Conservation (phyloP, 1,140 invertebrate species). For the Ceratina japonica region DNA sequence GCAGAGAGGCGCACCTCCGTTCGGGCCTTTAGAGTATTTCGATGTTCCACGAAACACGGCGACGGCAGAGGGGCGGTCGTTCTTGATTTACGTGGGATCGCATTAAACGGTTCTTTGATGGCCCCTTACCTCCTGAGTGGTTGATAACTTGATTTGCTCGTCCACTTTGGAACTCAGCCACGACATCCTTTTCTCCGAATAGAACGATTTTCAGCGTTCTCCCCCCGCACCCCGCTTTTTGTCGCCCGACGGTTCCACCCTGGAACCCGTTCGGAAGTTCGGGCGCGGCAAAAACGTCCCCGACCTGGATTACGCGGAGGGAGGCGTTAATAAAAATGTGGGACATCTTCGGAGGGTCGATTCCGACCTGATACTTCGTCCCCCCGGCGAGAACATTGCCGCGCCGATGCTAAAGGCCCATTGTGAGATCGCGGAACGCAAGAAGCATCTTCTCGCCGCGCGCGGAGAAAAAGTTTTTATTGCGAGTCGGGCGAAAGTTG, state of each 20-base stretch:
- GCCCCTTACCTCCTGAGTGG: conserved; percentile 68
- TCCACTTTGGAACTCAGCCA: conserved; percentile 69
- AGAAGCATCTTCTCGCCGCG: no score
- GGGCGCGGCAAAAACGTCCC: background rate
- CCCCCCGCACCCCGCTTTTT: background rate
- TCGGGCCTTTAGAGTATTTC: conserved; percentile 59
- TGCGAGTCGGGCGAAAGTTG: conserved; percentile 5
- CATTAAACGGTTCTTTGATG: conserved; percentile 70
- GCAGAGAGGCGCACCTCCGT: conserved; percentile 17
- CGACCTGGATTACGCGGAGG: background rate
- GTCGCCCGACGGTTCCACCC: conserved; percentile 5
- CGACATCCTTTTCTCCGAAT: conserved; percentile 41
- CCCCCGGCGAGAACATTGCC: no score
- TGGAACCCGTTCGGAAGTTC: background rate
- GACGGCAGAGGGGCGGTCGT: conserved; percentile 47
- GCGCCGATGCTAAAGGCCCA: background rate
- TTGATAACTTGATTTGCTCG: conserved; percentile 71
- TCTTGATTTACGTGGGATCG: conserved; percentile 64
- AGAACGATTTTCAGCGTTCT: conserved; percentile 1
- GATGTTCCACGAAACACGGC: conserved; percentile 58
- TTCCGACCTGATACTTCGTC: no score
- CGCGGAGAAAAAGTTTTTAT: conserved; percentile 24
- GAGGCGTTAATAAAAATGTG: no score
- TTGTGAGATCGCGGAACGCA: background rate
- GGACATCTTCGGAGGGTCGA: no score